Base-by-base conservation (phyloP, 2,113 vertebrate genomes). In the Nyctereutes procyonoides region DNA sequence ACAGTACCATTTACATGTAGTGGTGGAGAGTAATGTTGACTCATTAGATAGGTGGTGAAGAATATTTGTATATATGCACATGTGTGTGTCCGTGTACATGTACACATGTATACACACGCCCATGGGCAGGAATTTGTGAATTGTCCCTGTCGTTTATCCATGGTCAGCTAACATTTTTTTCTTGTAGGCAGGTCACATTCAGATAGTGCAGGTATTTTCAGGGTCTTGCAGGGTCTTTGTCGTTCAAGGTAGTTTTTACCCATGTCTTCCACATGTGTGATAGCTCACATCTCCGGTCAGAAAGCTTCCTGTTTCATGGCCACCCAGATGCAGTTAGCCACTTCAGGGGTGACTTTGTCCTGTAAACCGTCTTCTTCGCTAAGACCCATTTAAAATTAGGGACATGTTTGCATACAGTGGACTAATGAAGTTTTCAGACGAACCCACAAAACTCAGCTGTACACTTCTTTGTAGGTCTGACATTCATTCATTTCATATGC, bases 381-480 rank as follows among this genome's bases (percentile, higher is more conserved):
- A 55, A 71, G 76, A 84, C 53, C 81, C 56, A 62, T 88, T 97
- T 93, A 82, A 83, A 86, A 95, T 80, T 62, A 77, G 22, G 67
- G 30, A 92, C 82, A 63, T 90, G 58, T 96, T 90, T 96, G 63
- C 62, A 60, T n/a, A 43, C 35, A 63, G 56, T 87, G 35, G 62
- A 69, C 83, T 80, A 86, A 71, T 91, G 79, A 90, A 53, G 51
- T 87, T 92, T 96, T 84, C 88, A 84, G 84, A 73, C 74, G 86
- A 48, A 69, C 62, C 22, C 9, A 55, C 60, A 84, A 67, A 95
- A 92, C 74, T 79, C 35, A 32, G 8, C 60, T 79, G 56, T 0
- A 4, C 8, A 83, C 9, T 10, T 19, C 73, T 90, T 69, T 51
- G 80, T 43, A 62, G 80, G n/a, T 82, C 9, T 53, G 22, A 65